Evolutionary conservation across 2,888 invertebrate genomes (phyloP).

Genomic region (Zele albiditarsus): DNA sequence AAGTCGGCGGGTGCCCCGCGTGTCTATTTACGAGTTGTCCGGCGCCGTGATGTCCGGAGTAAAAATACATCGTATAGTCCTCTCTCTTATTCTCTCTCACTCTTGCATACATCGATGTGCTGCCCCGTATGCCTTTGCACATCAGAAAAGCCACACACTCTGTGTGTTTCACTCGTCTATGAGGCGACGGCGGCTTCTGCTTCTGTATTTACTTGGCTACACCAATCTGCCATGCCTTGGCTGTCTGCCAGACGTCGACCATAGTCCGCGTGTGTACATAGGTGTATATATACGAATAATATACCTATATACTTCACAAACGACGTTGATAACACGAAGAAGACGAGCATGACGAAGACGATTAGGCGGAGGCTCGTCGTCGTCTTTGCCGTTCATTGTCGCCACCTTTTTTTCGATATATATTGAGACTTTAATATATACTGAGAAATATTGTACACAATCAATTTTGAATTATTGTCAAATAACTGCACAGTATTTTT

Average conservation of each 20-base stretch:
- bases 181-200: constrained; percentile 40
- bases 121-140: constrained; percentile 14
- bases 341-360: background rate
- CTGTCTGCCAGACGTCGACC: constrained; percentile 47
- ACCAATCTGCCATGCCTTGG: constrained; percentile 50
- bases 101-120: constrained; percentile 19
- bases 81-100: constrained; percentile 31
- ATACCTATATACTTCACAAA: background rate
- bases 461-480: too few relatives aligned
- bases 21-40: constrained; percentile 73
- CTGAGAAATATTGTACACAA: too few relatives aligned
- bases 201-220: constrained; percentile 55
- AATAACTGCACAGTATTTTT: too few relatives aligned
- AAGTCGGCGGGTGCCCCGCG: constrained; percentile 57
- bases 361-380: background rate
- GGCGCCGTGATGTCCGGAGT: constrained; percentile 73
- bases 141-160: constrained; percentile 24
- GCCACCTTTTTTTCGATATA: background rate
- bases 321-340: constrained; percentile 1
- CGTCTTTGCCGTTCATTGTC: background rate
- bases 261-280: constrained; percentile 32
- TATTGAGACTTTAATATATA: too few relatives aligned
- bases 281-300: background rate
- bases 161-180: constrained; percentile 38
- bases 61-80: constrained; percentile 70